Conservation (phyloP, 2,888 invertebrate species). For the Sclerodermus sp. region DNA sequence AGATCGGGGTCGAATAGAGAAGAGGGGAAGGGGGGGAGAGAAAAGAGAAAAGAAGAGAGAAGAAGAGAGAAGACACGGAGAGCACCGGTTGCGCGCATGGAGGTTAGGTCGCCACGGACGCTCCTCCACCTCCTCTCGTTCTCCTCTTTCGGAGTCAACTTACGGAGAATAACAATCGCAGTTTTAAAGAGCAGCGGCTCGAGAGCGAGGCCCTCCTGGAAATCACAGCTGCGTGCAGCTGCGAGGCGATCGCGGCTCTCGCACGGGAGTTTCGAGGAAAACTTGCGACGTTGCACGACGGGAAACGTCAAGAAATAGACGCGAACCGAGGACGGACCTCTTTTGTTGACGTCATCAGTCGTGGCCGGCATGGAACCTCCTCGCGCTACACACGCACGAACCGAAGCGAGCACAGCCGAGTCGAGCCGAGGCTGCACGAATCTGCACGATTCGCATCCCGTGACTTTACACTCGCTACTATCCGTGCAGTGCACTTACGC, state of each 20-base stretch:
- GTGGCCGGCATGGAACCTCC: constrained; percentile 31
- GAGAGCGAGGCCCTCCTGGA: no score
- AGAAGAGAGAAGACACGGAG: constrained; percentile 6
- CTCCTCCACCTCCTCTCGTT: constrained; percentile 4
- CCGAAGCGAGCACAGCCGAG: constrained; percentile 23
- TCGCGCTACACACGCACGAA: constrained; percentile 18
- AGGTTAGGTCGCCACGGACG: constrained; percentile 32
- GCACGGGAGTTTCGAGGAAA: constrained; percentile 10
- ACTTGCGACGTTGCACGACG: constrained; percentile 6
- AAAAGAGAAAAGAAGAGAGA: not conserved
- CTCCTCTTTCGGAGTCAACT: no score
- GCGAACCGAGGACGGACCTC: constrained; percentile 25
- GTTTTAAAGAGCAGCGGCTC: no score
- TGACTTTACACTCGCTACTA: no score
- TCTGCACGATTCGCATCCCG: constrained; percentile 18
- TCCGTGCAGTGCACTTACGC: no score
- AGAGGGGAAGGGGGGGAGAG: not conserved
- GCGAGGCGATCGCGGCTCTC: no score
- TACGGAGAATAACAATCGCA: no score
- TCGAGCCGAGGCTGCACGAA: constrained; percentile 24
- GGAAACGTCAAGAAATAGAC: constrained; percentile 18
- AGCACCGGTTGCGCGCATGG: constrained; percentile 23
- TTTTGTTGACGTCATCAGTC: constrained; percentile 32
- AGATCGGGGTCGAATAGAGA: not conserved
- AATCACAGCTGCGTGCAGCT: no score